These are phyloP conservation scores for Brachyalestes nurse DNA, from an alignment of 2,797 vertebrate genomes.

Conservation along the genomic window DNA sequence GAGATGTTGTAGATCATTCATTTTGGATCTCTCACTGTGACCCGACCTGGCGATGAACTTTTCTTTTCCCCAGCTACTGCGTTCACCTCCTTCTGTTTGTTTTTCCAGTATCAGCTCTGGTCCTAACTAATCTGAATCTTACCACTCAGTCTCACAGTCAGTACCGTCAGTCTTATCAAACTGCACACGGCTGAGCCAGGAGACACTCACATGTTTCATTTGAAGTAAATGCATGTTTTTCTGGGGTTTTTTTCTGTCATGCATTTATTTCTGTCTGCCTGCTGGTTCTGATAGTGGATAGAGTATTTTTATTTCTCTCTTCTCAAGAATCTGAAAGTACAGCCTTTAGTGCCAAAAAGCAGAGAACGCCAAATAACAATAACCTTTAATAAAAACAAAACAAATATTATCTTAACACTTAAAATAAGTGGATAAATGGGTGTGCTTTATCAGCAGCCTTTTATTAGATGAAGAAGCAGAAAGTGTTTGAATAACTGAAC, in stretches of 20 bases:
- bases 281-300: not conserved
- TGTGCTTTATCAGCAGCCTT: too few species aligned
- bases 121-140: not conserved
- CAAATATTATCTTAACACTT: too few species aligned
- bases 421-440: too few species aligned
- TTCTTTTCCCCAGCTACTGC: not conserved
- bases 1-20: not conserved
- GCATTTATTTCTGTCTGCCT: not conserved
- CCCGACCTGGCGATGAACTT: not conserved
- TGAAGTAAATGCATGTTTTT: not conserved
- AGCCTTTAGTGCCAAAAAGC: not conserved
- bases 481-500: too few species aligned
- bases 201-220: not conserved
- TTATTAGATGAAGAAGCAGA: too few species aligned
- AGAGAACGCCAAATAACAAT: not conserved
- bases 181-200: too few species aligned
- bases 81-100: not conserved
- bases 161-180: not conserved
- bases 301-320: too few species aligned
- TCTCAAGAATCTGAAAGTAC: not conserved
- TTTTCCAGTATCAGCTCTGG: not conserved
- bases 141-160: not conserved
- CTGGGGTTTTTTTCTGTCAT: not conserved
- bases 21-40: conserved; percentile 11
- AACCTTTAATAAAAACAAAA: not conserved